Evolutionary conservation across 2,888 invertebrate genomes (phyloP).

Genomic region (Gymnoscelis rufifasciata): DNA sequence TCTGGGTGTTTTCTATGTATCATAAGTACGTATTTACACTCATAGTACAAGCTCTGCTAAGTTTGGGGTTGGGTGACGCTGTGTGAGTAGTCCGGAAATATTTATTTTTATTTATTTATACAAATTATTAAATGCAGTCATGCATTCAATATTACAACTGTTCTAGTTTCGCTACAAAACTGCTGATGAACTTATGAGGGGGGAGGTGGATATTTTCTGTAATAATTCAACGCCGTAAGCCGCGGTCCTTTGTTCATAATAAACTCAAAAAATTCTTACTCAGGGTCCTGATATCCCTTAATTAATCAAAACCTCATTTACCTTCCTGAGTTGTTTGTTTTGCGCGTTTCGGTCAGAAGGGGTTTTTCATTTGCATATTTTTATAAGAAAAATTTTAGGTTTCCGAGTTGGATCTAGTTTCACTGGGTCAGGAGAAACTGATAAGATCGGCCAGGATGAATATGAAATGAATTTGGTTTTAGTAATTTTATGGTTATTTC

Average conservation of each 20-base stretch:
- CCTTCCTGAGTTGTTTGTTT: slow-evolving; percentile 25
- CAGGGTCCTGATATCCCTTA: slow-evolving; percentile 18
- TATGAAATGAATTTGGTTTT: not conserved
- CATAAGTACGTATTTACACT: too few species aligned
- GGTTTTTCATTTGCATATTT: slow-evolving; percentile 29
- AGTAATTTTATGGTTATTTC: not conserved
- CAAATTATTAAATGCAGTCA: too few species aligned
- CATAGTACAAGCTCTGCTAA: too few species aligned
- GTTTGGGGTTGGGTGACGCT: too few species aligned
- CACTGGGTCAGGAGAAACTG: slow-evolving; percentile 9
- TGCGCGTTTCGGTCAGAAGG: slow-evolving; percentile 21
- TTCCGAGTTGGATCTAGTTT: slow-evolving; percentile 5
- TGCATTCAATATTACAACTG: too few species aligned
- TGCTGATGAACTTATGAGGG: too few species aligned
- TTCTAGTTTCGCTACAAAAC: too few species aligned
- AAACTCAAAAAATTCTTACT: not conserved
- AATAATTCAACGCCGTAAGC: too few species aligned
- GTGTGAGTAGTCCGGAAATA: too few species aligned
- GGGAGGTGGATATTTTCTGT: too few species aligned
- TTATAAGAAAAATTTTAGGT: slow-evolving; percentile 24
- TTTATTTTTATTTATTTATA: too few species aligned
- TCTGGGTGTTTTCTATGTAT: too few species aligned
- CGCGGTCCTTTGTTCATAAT: not conserved
- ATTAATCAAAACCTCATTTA: slow-evolving; percentile 32
- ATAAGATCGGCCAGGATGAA: slow-evolving; percentile 14